Evolutionary conservation across 2,797 vertebrate species (phyloP), one percentile per base, ranked within the genome.

Genomic region (Sebastes matsubarae): DNA sequence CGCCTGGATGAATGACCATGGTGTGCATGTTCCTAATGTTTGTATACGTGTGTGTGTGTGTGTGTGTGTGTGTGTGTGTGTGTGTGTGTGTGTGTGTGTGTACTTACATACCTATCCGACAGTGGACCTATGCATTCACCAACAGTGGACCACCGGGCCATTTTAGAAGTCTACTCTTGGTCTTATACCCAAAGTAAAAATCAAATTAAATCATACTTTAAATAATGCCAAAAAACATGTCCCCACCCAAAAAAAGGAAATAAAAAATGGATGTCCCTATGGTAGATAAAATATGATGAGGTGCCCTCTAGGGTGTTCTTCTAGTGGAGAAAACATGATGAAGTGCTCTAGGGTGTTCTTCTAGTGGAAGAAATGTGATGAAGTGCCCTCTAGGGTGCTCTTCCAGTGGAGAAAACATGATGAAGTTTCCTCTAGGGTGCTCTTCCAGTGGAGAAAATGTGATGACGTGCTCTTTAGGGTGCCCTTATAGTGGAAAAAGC

Each of bases 1-100:
- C 27, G 88, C 80, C 80, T 83, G 89, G 85, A 90, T 94, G 94
- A 94, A 91, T 91, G 86, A 87, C 85, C 83, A 79, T 64, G 30
- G 83, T 83, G 87, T 72, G 82, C 68, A 80, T 78, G 76, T 65
- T 79, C 52, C 75, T 76, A 65, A 42, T 59, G 68, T 81, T 60
- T 67, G 79, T 58, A 36, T 77, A 46, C 58, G 82, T 72, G 77
- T 75, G 77, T 61, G 59, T 64, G 2, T 74, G 20, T 66, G 60
- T n/a, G 68, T 79, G 68, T 70, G 69, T 70, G 50, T 20, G 18
- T 24, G 20, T 59, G 54, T 57, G 61, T 75, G 68, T 72, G 79
- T 34, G 50, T 24, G 68, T 25, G 29, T 32, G 30, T 8, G 29
- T 29, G 29, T 29, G 6, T 7, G 29, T 29, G 29, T 38, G 12